phyloP scores from a whole-genome alignment of 2,888 invertebrate species.

The Drosophila longiperda region DNA sequence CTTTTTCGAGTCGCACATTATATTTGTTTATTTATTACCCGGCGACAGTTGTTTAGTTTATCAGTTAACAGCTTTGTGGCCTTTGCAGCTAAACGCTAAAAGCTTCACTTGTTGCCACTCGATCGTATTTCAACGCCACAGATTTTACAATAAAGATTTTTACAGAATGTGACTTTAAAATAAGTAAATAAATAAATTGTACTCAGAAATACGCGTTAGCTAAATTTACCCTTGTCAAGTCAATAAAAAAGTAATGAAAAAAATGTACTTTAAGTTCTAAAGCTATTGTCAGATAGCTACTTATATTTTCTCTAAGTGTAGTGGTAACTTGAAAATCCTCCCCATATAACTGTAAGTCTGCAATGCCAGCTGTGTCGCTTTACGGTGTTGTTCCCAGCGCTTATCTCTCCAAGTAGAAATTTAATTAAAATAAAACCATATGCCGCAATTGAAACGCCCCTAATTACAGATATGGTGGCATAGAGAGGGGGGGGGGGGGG shows the following conservation, averaged over 20 bases:
- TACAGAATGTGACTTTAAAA: slow-evolving; percentile 12
- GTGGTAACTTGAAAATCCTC: neutral
- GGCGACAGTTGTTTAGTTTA: slow-evolving; percentile 76
- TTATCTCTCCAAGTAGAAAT: slow-evolving; percentile 60
- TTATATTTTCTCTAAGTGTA: neutral
- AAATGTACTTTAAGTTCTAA: neutral
- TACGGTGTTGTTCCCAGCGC: slow-evolving; percentile 20
- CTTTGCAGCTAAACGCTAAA: slow-evolving; percentile 59
- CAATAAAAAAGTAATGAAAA: neutral
- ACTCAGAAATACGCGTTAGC: slow-evolving; percentile 2
- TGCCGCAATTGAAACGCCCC: slow-evolving; percentile 70
- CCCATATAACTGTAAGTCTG: neutral
- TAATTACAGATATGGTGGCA: slow-evolving; percentile 23
- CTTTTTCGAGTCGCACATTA: slow-evolving; percentile 25
- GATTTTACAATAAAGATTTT: slow-evolving; percentile 23
- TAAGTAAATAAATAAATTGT: slow-evolving; percentile 10
- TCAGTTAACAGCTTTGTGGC: slow-evolving; percentile 72
- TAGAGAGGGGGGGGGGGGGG: neutral
- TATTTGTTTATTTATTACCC: slow-evolving; percentile 46
- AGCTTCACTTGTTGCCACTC: slow-evolving; percentile 42
- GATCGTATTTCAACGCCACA: slow-evolving; percentile 47
- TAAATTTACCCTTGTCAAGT: slow-evolving; percentile 13
- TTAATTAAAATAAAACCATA: slow-evolving; percentile 73
- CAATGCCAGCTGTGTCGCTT: slow-evolving; percentile 22
- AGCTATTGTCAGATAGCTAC: neutral